Base-by-base conservation (phyloP, 2,888 invertebrate species). In the Machimus rusticus region DNA sequence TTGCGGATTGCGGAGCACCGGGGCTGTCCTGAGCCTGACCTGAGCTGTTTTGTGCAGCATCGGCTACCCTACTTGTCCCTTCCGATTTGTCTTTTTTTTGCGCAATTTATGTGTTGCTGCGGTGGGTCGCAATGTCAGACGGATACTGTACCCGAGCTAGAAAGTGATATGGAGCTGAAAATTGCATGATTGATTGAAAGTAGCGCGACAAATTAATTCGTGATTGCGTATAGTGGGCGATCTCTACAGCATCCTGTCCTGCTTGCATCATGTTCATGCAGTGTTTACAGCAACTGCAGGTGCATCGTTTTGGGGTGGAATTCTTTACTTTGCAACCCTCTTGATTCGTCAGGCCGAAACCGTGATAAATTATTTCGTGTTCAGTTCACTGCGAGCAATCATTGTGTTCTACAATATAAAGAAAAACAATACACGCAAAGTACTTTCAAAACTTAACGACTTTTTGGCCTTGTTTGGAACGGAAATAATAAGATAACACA, bases 151-250 rank as follows among this genome's bases (percentile, higher is more conserved):
- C 8, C 76, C 34, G n/a, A 16, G 76, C 23, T 28, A 31, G 31
- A 9, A 85, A 76, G 37, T 39, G 77, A 77, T 86, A 86, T 86
- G 86, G 46, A 86, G 51, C 86, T 86, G 86, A 86, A 86, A 86
- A 86, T 86, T 86, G 55, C 74, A 86, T 86, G 86, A 86, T 86
- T 86, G 76, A 86, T 86, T 66, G 76, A 34, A 86, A 76, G 46
- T 46, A 74, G 46, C 43, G 74, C 74, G 31, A 86, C 76, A 86
- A 74, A 86, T 74, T 74, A 76, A 86, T 76, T 19, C 37, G 66
- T 84, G 84, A 81, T 81, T 81, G 55, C 37, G 66, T 66, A 3
- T 66, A 76, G 76, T 76, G 76, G 76, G 28, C 34, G 74, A 74
- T 51, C 57, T 5, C 55, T 19, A 9, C 66, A 66, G 66, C 66